Base-by-base conservation (phyloP, 2,888 invertebrate species). In the Ochropleura leucogaster region DNA sequence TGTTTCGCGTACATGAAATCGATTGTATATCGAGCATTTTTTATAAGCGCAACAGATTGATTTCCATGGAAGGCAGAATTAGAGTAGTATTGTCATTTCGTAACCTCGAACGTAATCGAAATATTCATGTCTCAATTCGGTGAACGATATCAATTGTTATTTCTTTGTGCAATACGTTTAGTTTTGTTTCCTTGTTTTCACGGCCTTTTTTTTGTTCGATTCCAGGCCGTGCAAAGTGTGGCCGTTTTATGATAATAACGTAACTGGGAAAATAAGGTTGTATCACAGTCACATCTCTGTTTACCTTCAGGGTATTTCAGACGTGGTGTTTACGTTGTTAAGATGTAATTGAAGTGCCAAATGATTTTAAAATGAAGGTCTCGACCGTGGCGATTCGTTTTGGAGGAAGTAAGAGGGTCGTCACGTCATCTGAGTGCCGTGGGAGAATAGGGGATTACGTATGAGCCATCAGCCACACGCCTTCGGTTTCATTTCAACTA, bases 71-170 rank as follows among this genome's bases (percentile, higher is more conserved):
- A 60, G 49, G 69, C 72, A 75, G 30, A 83, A 74, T 70, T 72
- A 64, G 59, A 63, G 63, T 74, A 65, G 20, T 57, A 47, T 51
- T 78, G 65, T 74, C 47, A 60, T 72, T 69, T 83, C 64, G 55
- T 79, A 79, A 83, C 80, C 83, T 83, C 83, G 83, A 42, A 69
- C 40, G 57, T 78, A 79, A 79, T 79, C 72, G 62, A 67, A 83
- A 75, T 79, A 67, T 74, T 79, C 63, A 69, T 67, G 79, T 69
- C 66, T 79, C 76, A 76, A 80, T 83, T 68, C 57, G 57, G 64
- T 75, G 66, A 83, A 68, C 74, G 65, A 59, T 42, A 16, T 71
- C 57, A 62, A 79, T 83, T 72, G 72, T 57, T 69, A 55, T 72
- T 73, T 77, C 49, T 40, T 82, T 64, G 63, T n/a, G 46, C 46